A percentile compares a stretch with the other conserved stretches of the same genome.
phyloP scores from a whole-genome alignment of 2,888 invertebrate species.

The Chirona hameri region DNA sequence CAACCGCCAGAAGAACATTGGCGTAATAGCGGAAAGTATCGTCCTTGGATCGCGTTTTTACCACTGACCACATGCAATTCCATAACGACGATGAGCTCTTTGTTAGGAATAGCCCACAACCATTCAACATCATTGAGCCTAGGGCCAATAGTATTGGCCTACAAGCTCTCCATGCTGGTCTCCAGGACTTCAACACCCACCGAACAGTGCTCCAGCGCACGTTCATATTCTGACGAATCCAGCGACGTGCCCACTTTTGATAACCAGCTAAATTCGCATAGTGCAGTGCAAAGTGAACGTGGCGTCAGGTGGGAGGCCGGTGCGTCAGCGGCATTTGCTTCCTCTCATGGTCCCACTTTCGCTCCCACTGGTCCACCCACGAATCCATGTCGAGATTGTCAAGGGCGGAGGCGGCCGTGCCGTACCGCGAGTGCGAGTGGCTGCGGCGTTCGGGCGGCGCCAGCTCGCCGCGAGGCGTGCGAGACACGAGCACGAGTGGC shows the following conservation, averaged over 20 bases:
- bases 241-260: neutral
- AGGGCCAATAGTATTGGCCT: neutral
- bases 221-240: neutral
- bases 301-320: slow-evolving; percentile 7
- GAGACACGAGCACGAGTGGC: neutral
- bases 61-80: neutral
- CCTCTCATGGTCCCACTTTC: slow-evolving; percentile 12
- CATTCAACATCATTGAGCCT: too few species aligned
- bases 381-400: neutral
- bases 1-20: neutral
- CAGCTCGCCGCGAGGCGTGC: neutral
- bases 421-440: neutral
- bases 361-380: slow-evolving; percentile 12
- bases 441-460: neutral
- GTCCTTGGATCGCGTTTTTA: neutral
- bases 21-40: neutral
- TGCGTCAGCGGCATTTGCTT: neutral
- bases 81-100: neutral
- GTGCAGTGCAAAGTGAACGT: neutral
- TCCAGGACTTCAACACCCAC: neutral
- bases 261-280: neutral
- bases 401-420: neutral
- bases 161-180: neutral
- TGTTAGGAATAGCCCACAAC: too few species aligned
- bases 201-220: neutral